Percentiles rank a stretch among this genome's conserved stretches.
Conservation (phyloP, 2,113 vertebrate species). For the Aptenodytes patagonicus region DNA sequence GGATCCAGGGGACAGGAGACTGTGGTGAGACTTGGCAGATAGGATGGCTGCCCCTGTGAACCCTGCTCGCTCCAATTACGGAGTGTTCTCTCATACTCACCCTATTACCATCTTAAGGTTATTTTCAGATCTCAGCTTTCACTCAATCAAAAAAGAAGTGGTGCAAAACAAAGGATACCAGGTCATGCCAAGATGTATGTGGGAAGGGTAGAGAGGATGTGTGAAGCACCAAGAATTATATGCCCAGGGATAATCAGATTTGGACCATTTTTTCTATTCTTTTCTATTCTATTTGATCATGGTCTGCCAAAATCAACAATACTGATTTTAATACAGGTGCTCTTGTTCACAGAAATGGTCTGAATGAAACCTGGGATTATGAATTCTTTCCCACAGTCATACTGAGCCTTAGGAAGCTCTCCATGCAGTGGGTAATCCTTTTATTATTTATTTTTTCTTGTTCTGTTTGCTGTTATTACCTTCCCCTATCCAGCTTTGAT, state of each 20-base stretch:
- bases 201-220: neutral
- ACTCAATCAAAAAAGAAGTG: neutral
- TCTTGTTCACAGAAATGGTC: conserved; percentile 30
- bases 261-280: neutral
- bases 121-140: neutral
- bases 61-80: neutral
- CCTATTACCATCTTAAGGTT: neutral
- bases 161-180: neutral
- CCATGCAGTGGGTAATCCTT: neutral
- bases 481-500: neutral
- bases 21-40: conserved; percentile 24
- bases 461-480: neutral
- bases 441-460: neutral
- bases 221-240: neutral
- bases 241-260: neutral
- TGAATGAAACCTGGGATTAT: conserved; percentile 11
- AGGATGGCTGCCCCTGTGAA: neutral
- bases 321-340: conserved; percentile 2
- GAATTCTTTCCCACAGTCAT: neutral
- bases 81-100: neutral
- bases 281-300: neutral
- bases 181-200: neutral
- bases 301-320: conserved; percentile 29
- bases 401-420: neutral
- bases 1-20: neutral